These are phyloP conservation scores for Thalpophila matura DNA, from an alignment of 2,888 invertebrate species.

Conservation along the genomic window DNA sequence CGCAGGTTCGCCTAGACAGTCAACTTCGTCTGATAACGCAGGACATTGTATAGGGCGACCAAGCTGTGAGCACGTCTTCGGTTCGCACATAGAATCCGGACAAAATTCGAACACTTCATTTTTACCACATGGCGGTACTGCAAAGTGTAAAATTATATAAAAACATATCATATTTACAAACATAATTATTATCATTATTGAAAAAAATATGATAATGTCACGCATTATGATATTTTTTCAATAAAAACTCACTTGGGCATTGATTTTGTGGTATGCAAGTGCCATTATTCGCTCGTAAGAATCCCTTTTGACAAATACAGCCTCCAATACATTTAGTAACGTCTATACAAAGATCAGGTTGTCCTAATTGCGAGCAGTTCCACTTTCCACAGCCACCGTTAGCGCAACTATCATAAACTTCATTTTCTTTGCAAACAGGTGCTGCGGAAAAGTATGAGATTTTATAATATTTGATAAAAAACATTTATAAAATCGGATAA, in stretches of 20 bases:
- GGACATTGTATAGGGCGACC: conserved; percentile 49
- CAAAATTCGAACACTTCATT: conserved; percentile 57
- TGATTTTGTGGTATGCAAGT: conserved; percentile 64
- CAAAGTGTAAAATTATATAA: no score
- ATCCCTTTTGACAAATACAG: conserved; percentile 63
- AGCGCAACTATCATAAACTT: conserved; percentile 60
- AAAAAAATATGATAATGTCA: no score
- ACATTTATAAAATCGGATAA: no score
- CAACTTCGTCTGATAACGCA: background rate
- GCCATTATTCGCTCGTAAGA: conserved; percentile 59
- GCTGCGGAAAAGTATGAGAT: no score
- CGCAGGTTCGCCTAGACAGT: conserved; percentile 17
- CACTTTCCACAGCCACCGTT: conserved; percentile 69
- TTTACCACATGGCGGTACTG: conserved; percentile 37
- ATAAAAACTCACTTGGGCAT: conserved; percentile 68
- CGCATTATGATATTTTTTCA: no score
- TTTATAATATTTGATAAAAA: no score
- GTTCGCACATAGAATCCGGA: conserved; percentile 47
- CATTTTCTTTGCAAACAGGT: conserved; percentile 54
- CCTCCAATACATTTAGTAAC: conserved; percentile 59
- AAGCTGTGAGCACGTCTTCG: conserved; percentile 43
- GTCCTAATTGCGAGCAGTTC: conserved; percentile 63
- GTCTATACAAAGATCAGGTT: conserved; percentile 63
- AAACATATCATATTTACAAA: no score
- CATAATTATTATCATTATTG: no score